Evolutionary conservation across 2,888 invertebrate genomes (phyloP).

Genomic region (Tolmerus cingulatus): DNA sequence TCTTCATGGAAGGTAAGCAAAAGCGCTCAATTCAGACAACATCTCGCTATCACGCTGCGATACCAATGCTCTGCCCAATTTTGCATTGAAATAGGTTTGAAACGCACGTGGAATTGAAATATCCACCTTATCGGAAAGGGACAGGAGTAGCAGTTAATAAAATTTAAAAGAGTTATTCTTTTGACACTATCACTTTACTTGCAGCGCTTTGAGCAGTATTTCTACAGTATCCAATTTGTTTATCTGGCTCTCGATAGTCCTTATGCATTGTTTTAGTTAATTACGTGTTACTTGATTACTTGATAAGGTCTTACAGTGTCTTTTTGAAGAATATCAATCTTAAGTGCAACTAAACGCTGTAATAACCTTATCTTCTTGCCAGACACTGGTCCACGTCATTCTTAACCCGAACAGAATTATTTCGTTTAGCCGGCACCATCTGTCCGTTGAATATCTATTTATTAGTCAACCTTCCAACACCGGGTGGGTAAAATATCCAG

Average conservation of each 20-base stretch:
- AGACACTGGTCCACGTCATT: background rate
- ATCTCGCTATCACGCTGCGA: background rate
- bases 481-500: too few species aligned
- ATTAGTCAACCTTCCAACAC: background rate
- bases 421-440: background rate
- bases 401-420: background rate
- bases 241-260: background rate
- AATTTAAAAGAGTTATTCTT: too few species aligned
- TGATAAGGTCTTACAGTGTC: too few species aligned
- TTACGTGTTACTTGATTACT: too few species aligned
- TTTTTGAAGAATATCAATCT: too few species aligned
- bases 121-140: too few species aligned
- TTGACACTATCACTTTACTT: background rate
- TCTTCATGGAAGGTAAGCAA: slow-evolving; percentile 74
- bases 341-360: background rate
- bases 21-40: slow-evolving; percentile 37
- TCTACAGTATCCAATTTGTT: background rate
- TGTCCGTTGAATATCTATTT: background rate
- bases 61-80: background rate
- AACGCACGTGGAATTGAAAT: background rate
- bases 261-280: too few species aligned
- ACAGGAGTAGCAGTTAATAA: too few species aligned
- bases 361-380: background rate
- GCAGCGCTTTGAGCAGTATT: background rate
- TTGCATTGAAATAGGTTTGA: background rate